phyloP scores from a whole-genome alignment of 1,140 invertebrate genomes.

The Metopolophium dirhodum region DNA sequence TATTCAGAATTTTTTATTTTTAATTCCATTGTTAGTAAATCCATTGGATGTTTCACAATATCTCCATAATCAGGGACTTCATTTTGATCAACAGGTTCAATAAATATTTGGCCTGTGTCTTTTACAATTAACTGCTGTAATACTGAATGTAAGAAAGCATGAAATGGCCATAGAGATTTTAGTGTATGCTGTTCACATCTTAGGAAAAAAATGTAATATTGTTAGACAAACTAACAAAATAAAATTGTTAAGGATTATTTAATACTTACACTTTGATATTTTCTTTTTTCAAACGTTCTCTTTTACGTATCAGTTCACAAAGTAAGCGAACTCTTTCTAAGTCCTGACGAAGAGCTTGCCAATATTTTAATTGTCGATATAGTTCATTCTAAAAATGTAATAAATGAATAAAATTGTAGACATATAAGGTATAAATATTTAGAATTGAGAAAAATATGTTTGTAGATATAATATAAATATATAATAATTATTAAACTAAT shows the following conservation, averaged over 20 bases:
- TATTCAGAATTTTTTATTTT: conserved; percentile 69
- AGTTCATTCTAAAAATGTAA: conserved; percentile 66
- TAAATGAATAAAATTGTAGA: conserved; percentile 15
- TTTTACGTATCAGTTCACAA: conserved; percentile 92
- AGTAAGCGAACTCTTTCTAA: conserved; percentile 90
- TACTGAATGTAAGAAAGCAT: conserved; percentile 76
- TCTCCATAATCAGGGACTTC: conserved; percentile 94
- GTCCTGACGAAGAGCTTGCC: conserved; percentile 93
- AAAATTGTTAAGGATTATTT: neutral
- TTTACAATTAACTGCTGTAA: conserved; percentile 78
- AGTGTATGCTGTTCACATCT: conserved; percentile 80
- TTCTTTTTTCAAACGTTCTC: conserved; percentile 93
- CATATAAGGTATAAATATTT: neutral
- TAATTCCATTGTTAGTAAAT: conserved; percentile 87
- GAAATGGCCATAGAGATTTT: conserved; percentile 82
- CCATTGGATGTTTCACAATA: conserved; percentile 94
- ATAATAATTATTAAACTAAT: neutral
- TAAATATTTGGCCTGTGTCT: conserved; percentile 89
- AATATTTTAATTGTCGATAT: conserved; percentile 89
- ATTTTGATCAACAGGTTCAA: conserved; percentile 87
- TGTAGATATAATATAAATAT: neutral
- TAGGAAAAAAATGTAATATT: conserved; percentile 23
- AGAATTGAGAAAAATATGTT: neutral
- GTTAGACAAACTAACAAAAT: conserved; percentile 33
- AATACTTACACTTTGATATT: conserved; percentile 73